Evolutionary conservation across 2,797 vertebrate genomes (phyloP).

Genomic region (Pitangus sulphuratus): DNA sequence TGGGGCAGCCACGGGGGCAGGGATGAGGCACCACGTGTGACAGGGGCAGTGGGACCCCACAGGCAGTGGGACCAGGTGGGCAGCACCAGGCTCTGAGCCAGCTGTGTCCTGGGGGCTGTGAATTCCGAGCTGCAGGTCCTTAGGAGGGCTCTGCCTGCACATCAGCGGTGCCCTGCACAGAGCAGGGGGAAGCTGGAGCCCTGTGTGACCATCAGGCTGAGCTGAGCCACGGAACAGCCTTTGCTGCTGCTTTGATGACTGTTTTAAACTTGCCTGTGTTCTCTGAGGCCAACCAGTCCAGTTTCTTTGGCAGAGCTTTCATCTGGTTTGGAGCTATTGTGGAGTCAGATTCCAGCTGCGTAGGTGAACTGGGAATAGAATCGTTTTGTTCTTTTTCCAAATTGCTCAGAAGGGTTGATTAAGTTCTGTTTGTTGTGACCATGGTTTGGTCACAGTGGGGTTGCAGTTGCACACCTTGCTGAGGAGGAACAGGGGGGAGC

Average conservation of each 20-base stretch:
- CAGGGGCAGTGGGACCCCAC: background rate
- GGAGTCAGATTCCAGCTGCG: background rate
- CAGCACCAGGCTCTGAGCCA: background rate
- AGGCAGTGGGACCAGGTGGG: background rate
- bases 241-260: background rate
- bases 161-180: background rate
- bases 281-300: background rate
- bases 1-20: background rate
- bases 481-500: background rate
- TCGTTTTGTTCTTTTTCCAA: background rate
- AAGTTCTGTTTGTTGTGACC: background rate
- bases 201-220: background rate
- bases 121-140: background rate
- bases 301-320: background rate
- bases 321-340: background rate
- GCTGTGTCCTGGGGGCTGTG: rapidly evolving
- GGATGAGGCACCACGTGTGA: rapidly evolving
- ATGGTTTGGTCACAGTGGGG: background rate
- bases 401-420: background rate
- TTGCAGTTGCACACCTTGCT: background rate
- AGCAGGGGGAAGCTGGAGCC: background rate
- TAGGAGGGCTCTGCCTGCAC: rapidly evolving
- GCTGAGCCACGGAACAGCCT: background rate
- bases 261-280: background rate
- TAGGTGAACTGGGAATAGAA: background rate